A percentile compares a stretch with the other conserved stretches of the same genome.
phyloP scores from a whole-genome alignment of 2,888 invertebrate species.

The Campaea margaritaria region DNA sequence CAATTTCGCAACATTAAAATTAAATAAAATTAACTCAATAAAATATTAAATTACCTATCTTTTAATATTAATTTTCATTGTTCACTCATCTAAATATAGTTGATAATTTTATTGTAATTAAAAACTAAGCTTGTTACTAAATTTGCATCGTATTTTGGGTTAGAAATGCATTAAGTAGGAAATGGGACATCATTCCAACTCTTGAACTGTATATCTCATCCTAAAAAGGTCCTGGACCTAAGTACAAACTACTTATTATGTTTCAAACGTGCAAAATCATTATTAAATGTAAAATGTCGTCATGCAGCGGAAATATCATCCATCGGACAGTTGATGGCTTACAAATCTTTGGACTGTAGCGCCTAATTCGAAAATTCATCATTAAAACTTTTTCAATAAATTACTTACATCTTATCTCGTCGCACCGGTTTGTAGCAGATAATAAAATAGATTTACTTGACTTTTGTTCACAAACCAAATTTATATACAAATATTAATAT shows the following conservation, averaged over 20 bases:
- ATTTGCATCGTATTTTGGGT: slow-evolving; percentile 8
- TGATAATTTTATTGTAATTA: background rate
- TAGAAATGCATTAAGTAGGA: slow-evolving; percentile 8
- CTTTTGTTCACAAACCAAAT: slow-evolving; percentile 22
- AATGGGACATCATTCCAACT: slow-evolving; percentile 24
- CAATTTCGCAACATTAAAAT: slow-evolving; percentile 63
- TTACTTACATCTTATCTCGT: slow-evolving; percentile 83
- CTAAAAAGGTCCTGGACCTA: slow-evolving; percentile 29
- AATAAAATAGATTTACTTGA: slow-evolving; percentile 62
- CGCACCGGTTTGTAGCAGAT: slow-evolving; percentile 76
- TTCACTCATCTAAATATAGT: background rate
- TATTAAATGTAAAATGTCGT: slow-evolving; percentile 55
- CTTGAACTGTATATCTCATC: slow-evolving; percentile 26
- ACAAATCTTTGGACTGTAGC: slow-evolving; percentile 59
- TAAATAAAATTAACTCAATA: slow-evolving; percentile 5
- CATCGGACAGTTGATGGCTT: slow-evolving; percentile 75
- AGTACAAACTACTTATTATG: slow-evolving; percentile 60
- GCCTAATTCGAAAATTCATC: slow-evolving; percentile 66
- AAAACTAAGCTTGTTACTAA: background rate
- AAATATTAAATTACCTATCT: slow-evolving; percentile 6
- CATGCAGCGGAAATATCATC: slow-evolving; percentile 76
- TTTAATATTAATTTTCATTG: background rate
- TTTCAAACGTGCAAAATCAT: slow-evolving; percentile 67
- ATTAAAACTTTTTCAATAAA: slow-evolving; percentile 72
- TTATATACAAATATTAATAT: background rate